Percentiles rank a stretch among this genome's conserved stretches.
Evolutionary conservation across 2,113 vertebrate species (phyloP).

Genomic region (sheep (Ovis aries)): ARS-UI_Ramb_v3.0 NC_056073.1:47229001-47229500

Average conservation of each 20-base stretch:
- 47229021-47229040: conserved; percentile 83
- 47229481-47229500: conserved; percentile 91
- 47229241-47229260: conserved; percentile 92
- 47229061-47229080: conserved; percentile 85
- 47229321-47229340: conserved; percentile 91
- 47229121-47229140: conserved; percentile 75
- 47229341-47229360: conserved; percentile 82
- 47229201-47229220: conserved; percentile 90
- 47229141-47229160: conserved; percentile 75
- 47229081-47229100: conserved; percentile 78
- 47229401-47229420: conserved; percentile 92
- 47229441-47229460: conserved; percentile 85
- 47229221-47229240: conserved; percentile 93
- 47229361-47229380: conserved; percentile 89
- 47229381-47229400: conserved; percentile 91
- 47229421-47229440: conserved; percentile 96
- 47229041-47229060: conserved; percentile 86
- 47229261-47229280: conserved; percentile 90
- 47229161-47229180: conserved; percentile 80
- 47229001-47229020: conserved; percentile 89
- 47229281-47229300: conserved; percentile 89
- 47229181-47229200: conserved; percentile 83
- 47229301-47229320: conserved; percentile 94
- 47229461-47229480: conserved; percentile 86
- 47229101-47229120: conserved; percentile 75